Base-by-base conservation (phyloP, 2,113 vertebrate species). In the Xenus cinereus region DNA sequence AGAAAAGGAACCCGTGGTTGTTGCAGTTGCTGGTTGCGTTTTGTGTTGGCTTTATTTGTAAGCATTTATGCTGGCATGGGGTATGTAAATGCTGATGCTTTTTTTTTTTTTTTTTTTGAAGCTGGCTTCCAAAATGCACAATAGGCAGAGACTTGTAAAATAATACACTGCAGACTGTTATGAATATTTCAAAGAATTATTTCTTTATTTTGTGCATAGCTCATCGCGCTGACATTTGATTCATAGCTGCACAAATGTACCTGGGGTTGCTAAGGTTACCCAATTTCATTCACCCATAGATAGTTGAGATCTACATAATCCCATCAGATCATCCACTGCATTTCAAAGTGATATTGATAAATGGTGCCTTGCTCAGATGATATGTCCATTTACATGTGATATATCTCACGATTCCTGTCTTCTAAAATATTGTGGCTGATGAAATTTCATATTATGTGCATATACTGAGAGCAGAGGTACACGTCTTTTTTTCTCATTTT, bases 181-280 rank as follows among this genome's bases (percentile, higher is more conserved):
- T 97, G 98, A 98, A 97, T 97, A 98, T 98, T 98, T 98, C 97
- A 96, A 90, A 97, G 97, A 97, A 98, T 98, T 98, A 98, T 98
- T 98, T 97, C 97, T 97, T 97, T 97, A 98, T 98, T 98, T 98
- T 95, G 95, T 54, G 54, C 97, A 53, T 89, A 92, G 97, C 97
- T 97, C 97, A 91, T 96, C 84, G 71, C 53, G 68, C 97, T 97
- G 98, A 97, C 97, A 86, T 96, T 97, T 98, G 98, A 98, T 98
- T 98, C 98, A 97, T 98, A 71, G 98, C 97, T 94, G 95, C 96
- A 78, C 87, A 82, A 94, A 96, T 96, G 97, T 97, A 99, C 99
- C 99, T 99, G 98, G 97, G 98, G 99, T 99, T 99, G 99, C 99
- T 99, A 99, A 98, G 99, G 99, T 99, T 99, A 99, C 99, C 98